Evolutionary conservation across 2,797 vertebrate genomes (phyloP), one percentile per base, ranked within the genome.

Genomic region (Mus spretus): DNA sequence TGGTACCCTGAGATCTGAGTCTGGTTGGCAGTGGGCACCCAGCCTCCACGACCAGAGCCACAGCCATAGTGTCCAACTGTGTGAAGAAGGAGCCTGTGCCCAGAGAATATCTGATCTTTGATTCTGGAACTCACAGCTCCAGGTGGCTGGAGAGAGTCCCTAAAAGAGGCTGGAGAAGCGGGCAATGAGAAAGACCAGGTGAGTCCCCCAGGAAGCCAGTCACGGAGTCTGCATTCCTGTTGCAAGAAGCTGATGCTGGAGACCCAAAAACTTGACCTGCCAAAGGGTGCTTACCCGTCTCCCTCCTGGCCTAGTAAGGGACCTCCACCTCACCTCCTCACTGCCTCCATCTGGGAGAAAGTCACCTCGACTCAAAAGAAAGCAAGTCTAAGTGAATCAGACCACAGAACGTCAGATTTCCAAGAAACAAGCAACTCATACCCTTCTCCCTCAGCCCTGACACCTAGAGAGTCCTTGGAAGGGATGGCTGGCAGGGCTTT

Each of bases 21-120:
- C 26, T 84, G 37, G 22, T 15, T 31, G 34, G n/a, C 85, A 72
- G 12, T 61, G 44, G 67, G 24, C 12, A 3, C 34, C 70, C 24
- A 53, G 22, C 26, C 9, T 31, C 31, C 88, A 31, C 20, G 63
- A 55, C 44, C 63, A 7, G 26, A 53, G 1, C 0, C 57, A 80
- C 0, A 0, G 78, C 59, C 55, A 6, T 1, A 0, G 6, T 0
- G 0, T 37, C 75, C 24, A 8, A 3, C 4, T 0, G 0, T 22
- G 24, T 4, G 0, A 9, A 17, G 9, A 88, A 6, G 28, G 31
- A 40, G 20, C 53, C 59, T 0, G 0, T 13, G 17, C n/a, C 84
- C 34, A 57, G 31, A 34, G 67, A 93, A 93, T 37, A 6, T 31
- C 92, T 97, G 89, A 96, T 86, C 93, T 97, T 92, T 95, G 88